Base-by-base conservation (phyloP, 1,140 invertebrate genomes). In the Drosophila tani region DNA sequence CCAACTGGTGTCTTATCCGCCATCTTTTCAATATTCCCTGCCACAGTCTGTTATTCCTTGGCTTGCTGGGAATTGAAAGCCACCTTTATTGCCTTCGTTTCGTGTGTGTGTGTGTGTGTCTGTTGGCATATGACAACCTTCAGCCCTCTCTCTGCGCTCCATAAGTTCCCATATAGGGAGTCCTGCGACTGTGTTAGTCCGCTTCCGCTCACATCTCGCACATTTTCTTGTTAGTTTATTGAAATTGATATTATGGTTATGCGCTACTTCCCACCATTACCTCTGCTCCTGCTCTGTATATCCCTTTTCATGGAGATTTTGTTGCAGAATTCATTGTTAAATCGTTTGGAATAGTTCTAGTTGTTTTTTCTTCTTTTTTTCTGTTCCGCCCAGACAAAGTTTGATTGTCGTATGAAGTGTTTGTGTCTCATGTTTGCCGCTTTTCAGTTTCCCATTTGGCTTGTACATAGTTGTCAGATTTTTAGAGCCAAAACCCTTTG, bases 201-300 rank as follows among this genome's bases (percentile, higher is more conserved):
- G 35, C 49, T 68, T 60, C 63, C 75, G 59, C 29, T 68, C 58
- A 60, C 79, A 47, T 47, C 57, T 46, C 49, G 51, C 59, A 87
- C 79, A 88, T 83, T 83, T 88, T 78, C 73, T 88, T 83, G 83
- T 84, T 88, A 88, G 83, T 90, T 84, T 88, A 88, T 88, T 88
- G 84, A 88, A 87, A 88, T 88, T 84, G 84, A 88, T 88, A 88
- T 88, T 88, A 90, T 81, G 74, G 53, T 71, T 77, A 84, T 82
- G 47, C 66, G 74, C 41, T 55, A 38, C 63, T 70, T 68, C 40
- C 82, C 51, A 65, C 53, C 75, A 45, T 75, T 62, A 58, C 32
- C 19, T 43, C 38, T 12, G 40, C 40, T 57, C 19, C 49, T 49
- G 21, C 32, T 41, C 56, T 56, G 21, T 73, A 69, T 80, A 66